Evolutionary conservation across 1,140 invertebrate genomes (phyloP), one percentile per base, ranked within the genome.

Genomic region (Coelopa frigida): DNA sequence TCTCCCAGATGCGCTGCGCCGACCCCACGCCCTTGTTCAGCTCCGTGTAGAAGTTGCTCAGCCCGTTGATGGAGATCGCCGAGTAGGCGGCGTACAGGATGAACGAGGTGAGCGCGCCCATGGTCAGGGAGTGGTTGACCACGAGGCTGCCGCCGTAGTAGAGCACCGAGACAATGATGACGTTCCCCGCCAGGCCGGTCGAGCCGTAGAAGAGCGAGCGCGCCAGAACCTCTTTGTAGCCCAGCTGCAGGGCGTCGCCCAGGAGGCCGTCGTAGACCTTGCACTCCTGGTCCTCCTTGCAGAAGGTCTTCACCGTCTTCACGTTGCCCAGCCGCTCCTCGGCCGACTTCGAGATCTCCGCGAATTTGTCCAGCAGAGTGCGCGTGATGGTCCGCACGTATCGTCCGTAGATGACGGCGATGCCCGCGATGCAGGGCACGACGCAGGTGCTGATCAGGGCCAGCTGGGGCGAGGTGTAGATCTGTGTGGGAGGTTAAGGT

Each of bases 241-340:
- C 87, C 45, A 96, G 72, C 37, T 78, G 58, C 6, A 98, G 70
- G 15, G 97, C 78, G 35, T 86, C 71, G 15, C 82, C 63, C 33
- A 97, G 80, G 56, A 83, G 83, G 2, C 68, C 54, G 37, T 73
- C 73, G 58, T 94, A 98, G 1, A 71, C 64, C 17, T 75, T 53
- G 20, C 83, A 78, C 75, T 98, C 94, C 50, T 77, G 78, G 4
- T 74, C 53, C 65, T 98, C 94, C 59, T 91, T 85, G 3, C 84
- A 88, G 68, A 98, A 96, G 3, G 85, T 82, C 72, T 94, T 87
- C 0, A 99, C 94, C 4, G 94, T 97, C 57, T 93, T 78, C 49
- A 98, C 88, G 64, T 95, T 97, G 20, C 85, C 81, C 33, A 98
- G 87, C 55, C 84, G 84, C 63, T 99, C 94, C 73, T 98, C 93